Base-by-base conservation (phyloP, 2,888 invertebrate genomes). In the Eubasilissa splendida region DNA sequence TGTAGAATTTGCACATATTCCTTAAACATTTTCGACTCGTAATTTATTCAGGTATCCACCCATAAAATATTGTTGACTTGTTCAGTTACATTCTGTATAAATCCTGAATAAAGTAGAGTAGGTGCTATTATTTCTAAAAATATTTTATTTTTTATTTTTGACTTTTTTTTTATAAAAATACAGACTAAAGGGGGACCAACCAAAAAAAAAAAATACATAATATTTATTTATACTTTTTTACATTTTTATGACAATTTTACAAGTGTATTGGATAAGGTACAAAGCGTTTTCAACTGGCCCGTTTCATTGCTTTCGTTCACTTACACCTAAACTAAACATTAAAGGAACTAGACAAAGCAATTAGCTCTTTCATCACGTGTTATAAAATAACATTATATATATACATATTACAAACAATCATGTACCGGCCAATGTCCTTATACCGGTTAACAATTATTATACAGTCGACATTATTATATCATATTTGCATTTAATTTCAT, bases 261-360 rank as follows among this genome's bases (percentile, higher is more conserved):
- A 1, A 22, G 22, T 22, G 22, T 22, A 22, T 22, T 22, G 22
- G 22, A 22, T 22, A 22, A 22, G 22, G 66, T 70, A 70, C 77
- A 77, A 59, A 77, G 70, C 70, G 80, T 73, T 68, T 73, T 65
- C 12, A 60, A 80, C 80, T 80, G 80, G 80, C 80, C 80, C 76
- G 50, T 66, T 50, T 60, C 65, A 54, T 79, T 60, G 54, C 56
- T 71, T 22, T 63, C 14, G 2, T 71, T 50, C 60, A 63, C 22
- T 74, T 73, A 78, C 53, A 50, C 31, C 73, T 31, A 14, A 68
- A 22, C n/a, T 65, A 71, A 71, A 74, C 53, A 80, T 80, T 81
- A 81, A 60, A 83, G 83, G 83, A 83, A 83, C 83, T 83, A 83
- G 76, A 65, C 42, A 79, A 82, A 83, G 83, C 83, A 66, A 66